phyloP scores from a whole-genome alignment of 2,797 vertebrate species.

The Philypnodon macrostomus region DNA sequence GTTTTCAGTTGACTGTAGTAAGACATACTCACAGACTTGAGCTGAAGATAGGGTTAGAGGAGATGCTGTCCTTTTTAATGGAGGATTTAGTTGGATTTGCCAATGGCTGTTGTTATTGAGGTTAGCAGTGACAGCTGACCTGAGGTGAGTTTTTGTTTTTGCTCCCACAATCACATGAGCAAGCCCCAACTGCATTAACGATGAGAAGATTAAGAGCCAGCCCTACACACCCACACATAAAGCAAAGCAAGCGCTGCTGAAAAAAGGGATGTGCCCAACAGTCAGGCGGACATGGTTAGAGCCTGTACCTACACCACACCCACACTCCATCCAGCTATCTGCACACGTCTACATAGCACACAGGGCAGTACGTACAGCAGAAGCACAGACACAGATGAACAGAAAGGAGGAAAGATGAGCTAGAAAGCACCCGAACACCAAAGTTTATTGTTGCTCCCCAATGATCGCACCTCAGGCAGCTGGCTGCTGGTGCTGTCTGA shows the following conservation, averaged over 20 bases:
- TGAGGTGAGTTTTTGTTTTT: slow-evolving; percentile 86
- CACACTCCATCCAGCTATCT: slow-evolving; percentile 20
- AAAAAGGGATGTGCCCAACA: slow-evolving; percentile 10
- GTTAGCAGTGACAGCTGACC: slow-evolving; percentile 90
- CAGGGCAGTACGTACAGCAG: slow-evolving; percentile 30
- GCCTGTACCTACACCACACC: slow-evolving; percentile 20
- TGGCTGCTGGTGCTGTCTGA: slow-evolving; percentile 95
- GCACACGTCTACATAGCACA: slow-evolving; percentile 23
- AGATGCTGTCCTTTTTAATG: slow-evolving; percentile 71
- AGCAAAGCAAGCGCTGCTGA: slow-evolving; percentile 40
- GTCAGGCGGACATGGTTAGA: slow-evolving; percentile 13
- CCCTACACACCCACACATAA: slow-evolving; percentile 37
- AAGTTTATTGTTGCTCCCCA: slow-evolving; percentile 79
- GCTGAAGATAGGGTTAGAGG: slow-evolving; percentile 69
- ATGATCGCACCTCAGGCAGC: slow-evolving; percentile 99
- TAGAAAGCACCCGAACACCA: slow-evolving; percentile 88
- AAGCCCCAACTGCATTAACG: slow-evolving; percentile 60
- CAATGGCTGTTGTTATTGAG: slow-evolving; percentile 63
- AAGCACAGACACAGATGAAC: slow-evolving; percentile 34
- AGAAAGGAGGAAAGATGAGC: slow-evolving; percentile 26
- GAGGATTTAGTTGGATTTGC: slow-evolving; percentile 67
- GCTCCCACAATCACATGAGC: slow-evolving; percentile 83
- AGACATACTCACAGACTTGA: slow-evolving; percentile 85
- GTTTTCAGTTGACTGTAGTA: slow-evolving; percentile 31
- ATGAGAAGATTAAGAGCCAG: slow-evolving; percentile 17